Percentiles rank a stretch among this genome's conserved stretches.
phyloP scores from a whole-genome alignment of 1,140 invertebrate genomes.

The Cydia amplana region DNA sequence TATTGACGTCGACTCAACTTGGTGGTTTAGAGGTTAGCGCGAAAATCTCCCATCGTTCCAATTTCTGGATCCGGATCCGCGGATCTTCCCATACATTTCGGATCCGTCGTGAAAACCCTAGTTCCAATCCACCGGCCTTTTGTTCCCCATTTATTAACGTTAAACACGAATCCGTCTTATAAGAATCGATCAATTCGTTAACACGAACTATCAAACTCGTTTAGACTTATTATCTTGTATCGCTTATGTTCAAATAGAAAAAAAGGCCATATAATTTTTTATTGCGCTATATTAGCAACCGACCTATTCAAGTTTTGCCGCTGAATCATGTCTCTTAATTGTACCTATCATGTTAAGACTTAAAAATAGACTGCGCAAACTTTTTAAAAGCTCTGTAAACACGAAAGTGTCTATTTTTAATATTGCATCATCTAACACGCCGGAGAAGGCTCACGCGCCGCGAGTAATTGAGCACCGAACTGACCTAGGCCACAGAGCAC shows the following conservation, averaged over 20 bases:
- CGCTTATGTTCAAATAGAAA: conserved; percentile 13
- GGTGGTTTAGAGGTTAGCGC: neutral
- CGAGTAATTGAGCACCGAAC: conserved; percentile 47
- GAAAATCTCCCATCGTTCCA: neutral
- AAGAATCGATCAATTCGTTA: conserved; percentile 1
- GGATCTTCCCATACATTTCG: too few relatives aligned
- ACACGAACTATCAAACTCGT: conserved; percentile 14
- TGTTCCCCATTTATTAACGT: conserved; percentile 19
- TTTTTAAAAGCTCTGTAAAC: neutral
- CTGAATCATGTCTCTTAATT: neutral
- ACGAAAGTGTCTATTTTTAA: neutral
- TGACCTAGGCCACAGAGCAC: conserved; percentile 74
- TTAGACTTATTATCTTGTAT: neutral
- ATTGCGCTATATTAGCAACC: conserved; percentile 16
- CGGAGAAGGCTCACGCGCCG: conserved; percentile 20
- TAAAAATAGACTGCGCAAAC: neutral
- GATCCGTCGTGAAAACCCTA: too few relatives aligned
- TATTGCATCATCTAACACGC: neutral
- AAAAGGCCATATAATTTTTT: neutral
- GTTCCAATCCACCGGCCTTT: neutral
- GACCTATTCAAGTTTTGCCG: conserved; percentile 15
- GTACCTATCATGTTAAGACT: neutral
- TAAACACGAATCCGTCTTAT: conserved; percentile 10
- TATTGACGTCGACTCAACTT: neutral
- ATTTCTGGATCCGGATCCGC: too few relatives aligned